Evolutionary conservation across 2,888 invertebrate species (phyloP), one percentile per base, ranked within the genome.

Genomic region (Platerodrilus igneus): DNA sequence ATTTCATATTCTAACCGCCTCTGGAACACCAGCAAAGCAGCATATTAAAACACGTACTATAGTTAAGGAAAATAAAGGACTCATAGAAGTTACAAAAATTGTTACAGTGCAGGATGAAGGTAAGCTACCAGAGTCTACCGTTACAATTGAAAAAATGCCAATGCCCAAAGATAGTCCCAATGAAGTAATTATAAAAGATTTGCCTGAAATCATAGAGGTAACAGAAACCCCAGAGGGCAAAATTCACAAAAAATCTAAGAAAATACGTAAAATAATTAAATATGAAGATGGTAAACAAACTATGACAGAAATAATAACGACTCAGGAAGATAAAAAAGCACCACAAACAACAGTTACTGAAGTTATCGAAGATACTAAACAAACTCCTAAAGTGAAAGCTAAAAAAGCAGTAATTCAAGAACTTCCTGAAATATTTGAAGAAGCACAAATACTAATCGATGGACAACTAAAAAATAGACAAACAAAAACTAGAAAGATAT

Each of bases 231-330:
- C n/a, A n/a, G n/a, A n/a, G n/a, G 33, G 35, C 3, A 19, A 36
- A 14, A 25, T 7, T 8, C 10, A 34, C 30, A 63, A 59, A 45
- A 59, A 55, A 26, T 25, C 41, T 34, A 20, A 36, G n/a, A 53
- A 37, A 48, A 52, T 33, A 50, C 50, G 58, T 3, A 51, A 44
- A 1, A 54, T 64, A 15, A 57, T 57, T 32, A 62, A 61, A 39
- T 58, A 54, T 17, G 47, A 55, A 36, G 60, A 59, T 44, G 39
- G 59, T 14, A 40, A 53, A 52, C 26, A 63, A 26, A 53, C 57
- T 56, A 57, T 67, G 4, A 69, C 67, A 1, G 66, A 68, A 60
- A 69, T 70, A 19, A 54, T 59, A 23, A 70, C 69, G 5, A 54
- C 67, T 26, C 62, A 61, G 47, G 58, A 64, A 46, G 67, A 61